These are phyloP conservation scores for Sebastes schlegelii DNA, from an alignment of 2,113 vertebrate genomes.

Conservation along the genomic window DNA sequence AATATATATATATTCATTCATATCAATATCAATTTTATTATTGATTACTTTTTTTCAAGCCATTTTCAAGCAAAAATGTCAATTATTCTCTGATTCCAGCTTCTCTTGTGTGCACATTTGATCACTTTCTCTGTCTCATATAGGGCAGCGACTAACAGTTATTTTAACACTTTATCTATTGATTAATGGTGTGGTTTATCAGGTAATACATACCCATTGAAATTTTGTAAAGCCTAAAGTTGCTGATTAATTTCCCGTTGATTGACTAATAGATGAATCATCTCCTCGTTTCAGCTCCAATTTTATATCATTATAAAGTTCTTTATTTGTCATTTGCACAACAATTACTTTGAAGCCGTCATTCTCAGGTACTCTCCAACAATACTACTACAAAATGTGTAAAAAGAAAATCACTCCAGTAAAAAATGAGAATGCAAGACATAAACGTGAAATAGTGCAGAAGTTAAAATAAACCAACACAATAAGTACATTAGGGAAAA, in stretches of 20 bases:
- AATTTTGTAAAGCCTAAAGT: background rate
- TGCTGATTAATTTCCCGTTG: background rate
- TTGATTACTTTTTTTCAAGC: background rate
- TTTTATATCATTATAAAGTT: background rate
- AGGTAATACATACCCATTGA: background rate
- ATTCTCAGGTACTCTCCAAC: too few species aligned
- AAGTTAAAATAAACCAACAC: too few species aligned
- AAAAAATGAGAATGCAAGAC: too few species aligned
- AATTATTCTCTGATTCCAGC: too few species aligned
- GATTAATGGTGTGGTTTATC: background rate
- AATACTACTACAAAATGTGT: too few species aligned
- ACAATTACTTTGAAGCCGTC: too few species aligned
- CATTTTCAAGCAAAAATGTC: background rate
- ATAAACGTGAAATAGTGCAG: too few species aligned
- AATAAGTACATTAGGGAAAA: too few species aligned
- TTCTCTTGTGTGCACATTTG: background rate
- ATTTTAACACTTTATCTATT: background rate
- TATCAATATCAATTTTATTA: background rate
- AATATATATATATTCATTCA: background rate
- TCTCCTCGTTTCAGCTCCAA: too few species aligned
- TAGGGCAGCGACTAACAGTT: background rate
- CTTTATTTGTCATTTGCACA: background rate
- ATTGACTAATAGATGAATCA: background rate
- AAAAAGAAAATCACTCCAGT: too few species aligned
- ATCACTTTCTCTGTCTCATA: background rate